phyloP scores from a whole-genome alignment of 2,113 vertebrate species.

The Lipophrys pholis region DNA sequence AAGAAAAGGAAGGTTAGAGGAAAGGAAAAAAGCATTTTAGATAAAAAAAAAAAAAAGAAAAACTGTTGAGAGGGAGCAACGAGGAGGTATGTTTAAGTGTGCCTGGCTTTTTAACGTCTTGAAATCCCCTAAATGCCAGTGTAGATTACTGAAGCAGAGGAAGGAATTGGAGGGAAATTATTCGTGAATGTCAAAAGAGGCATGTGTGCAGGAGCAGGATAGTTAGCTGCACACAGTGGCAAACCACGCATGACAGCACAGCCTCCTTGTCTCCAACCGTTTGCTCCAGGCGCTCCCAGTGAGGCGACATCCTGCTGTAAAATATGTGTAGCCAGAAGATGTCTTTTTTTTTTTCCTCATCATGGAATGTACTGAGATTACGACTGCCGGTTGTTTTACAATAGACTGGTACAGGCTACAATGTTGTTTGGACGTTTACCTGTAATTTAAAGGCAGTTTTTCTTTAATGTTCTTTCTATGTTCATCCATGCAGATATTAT shows the following conservation, averaged over 20 bases:
- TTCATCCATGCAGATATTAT: too few relatives aligned
- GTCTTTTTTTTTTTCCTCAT: conserved; percentile 14
- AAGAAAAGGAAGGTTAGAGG: not conserved
- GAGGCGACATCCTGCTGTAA: conserved; percentile 19
- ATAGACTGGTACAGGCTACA: not conserved
- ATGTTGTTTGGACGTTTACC: too few relatives aligned
- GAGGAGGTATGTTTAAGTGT: conserved; percentile 15
- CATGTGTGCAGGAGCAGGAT: conserved; percentile 13
- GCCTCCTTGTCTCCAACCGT: conserved; percentile 7
- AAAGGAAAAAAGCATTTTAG: not conserved
- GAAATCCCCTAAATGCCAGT: conserved; percentile 38
- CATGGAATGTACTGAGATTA: not conserved
- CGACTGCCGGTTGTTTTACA: not conserved
- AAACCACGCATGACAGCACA: conserved; percentile 31
- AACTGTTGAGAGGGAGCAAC: not conserved
- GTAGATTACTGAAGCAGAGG: conserved; percentile 34
- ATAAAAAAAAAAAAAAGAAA: conserved; percentile 8
- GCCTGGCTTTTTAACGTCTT: conserved; percentile 27
- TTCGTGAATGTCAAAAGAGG: conserved; percentile 53
- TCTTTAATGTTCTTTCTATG: too few relatives aligned
- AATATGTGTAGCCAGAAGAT: conserved; percentile 9
- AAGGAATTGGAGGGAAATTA: conserved; percentile 37
- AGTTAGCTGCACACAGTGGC: conserved; percentile 22
- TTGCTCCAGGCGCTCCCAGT: not conserved
- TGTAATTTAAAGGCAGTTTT: too few relatives aligned